Conservation (phyloP, 2,888 invertebrate species). For the Tenthredo mesomela region DNA sequence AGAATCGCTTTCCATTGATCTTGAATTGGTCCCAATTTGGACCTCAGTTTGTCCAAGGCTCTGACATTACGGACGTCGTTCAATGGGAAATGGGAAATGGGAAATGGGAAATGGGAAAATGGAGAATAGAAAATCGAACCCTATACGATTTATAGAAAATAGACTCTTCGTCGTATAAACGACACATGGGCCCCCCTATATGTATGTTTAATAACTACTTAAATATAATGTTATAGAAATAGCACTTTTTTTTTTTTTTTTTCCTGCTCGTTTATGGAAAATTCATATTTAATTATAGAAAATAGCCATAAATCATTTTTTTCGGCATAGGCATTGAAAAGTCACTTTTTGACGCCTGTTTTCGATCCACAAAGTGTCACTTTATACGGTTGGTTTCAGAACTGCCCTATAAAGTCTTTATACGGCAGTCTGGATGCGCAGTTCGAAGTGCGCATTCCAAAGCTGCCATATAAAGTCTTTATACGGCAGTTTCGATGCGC, state of each 20-base stretch:
- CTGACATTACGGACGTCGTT: constrained; percentile 11
- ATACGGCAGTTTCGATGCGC: no score
- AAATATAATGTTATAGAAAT: not conserved
- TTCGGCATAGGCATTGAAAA: no score
- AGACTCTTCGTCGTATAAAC: not conserved
- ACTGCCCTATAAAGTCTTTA: no score
- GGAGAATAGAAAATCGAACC: not conserved
- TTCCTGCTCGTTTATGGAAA: not conserved
- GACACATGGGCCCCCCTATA: not conserved
- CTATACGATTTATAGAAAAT: constrained; percentile 20
- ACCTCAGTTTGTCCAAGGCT: constrained; percentile 27
- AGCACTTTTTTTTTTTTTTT: not conserved
- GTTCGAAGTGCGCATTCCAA: no score
- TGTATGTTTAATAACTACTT: not conserved
- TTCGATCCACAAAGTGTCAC: no score
- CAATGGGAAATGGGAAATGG: constrained; percentile 32
- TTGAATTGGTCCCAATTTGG: constrained; percentile 45
- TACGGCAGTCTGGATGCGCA: no score
- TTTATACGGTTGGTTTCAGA: no score
- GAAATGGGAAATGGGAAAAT: not conserved
- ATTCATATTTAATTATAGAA: not conserved
- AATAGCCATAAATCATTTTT: not conserved
- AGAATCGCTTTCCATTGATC: constrained; percentile 45
- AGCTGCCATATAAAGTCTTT: no score
- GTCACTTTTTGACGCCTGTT: no score